Evolutionary conservation across 2,113 vertebrate genomes (phyloP).

Genomic region (Corythaixoides concolor): DNA sequence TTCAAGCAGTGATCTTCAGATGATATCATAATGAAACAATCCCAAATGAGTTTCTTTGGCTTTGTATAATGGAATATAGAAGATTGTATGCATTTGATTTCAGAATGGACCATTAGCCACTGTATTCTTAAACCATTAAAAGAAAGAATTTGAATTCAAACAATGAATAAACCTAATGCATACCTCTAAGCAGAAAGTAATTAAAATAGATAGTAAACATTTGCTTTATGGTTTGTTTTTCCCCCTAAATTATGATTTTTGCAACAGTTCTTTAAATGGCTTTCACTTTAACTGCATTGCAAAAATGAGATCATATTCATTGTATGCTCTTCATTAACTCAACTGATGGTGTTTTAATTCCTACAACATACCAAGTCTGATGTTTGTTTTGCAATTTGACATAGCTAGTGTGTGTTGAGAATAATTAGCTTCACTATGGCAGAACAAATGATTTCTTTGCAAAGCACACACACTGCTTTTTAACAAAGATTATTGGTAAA

Average conservation of each 20-base stretch:
- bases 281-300: constrained; percentile 60
- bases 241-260: constrained; percentile 64
- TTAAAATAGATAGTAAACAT: constrained; percentile 63
- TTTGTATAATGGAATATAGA: background rate
- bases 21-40: background rate
- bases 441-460: constrained; percentile 69
- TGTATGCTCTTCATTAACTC: constrained; percentile 72
- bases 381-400: constrained; percentile 68
- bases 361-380: constrained; percentile 48
- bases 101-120: constrained; percentile 42
- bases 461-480: constrained; percentile 38
- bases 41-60: background rate
- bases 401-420: constrained; percentile 62
- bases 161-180: constrained; percentile 58
- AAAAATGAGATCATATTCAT: constrained; percentile 66
- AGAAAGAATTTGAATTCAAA: constrained; percentile 16
- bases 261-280: constrained; percentile 52
- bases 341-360: constrained; percentile 77
- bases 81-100: background rate
- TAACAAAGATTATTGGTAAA: constrained; percentile 49
- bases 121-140: constrained; percentile 12
- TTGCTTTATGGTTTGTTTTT: constrained; percentile 56
- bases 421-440: constrained; percentile 70
- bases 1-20: background rate
- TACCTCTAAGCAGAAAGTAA: constrained; percentile 67